Conservation (phyloP, 2,888 invertebrate genomes). For the Drosophila setosimentum region DNA sequence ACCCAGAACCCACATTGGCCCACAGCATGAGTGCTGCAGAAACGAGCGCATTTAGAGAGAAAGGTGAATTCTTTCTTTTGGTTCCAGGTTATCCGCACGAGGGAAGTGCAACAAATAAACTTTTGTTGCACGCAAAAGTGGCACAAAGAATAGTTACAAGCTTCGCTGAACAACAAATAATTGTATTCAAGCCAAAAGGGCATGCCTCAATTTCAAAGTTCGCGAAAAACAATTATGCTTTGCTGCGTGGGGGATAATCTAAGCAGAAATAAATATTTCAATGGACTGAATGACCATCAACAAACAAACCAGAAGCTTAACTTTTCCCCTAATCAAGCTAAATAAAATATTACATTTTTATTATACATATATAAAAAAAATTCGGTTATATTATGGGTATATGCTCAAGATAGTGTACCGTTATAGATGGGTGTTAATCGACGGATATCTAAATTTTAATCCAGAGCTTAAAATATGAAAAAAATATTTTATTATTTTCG, state of each 20-base stretch:
- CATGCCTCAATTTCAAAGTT: slow-evolving; percentile 12
- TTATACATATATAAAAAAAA: too few species aligned
- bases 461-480: background rate
- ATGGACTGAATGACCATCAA: slow-evolving; percentile 12
- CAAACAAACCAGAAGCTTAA: slow-evolving; percentile 11
- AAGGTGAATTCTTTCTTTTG: slow-evolving; percentile 28
- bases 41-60: slow-evolving; percentile 17
- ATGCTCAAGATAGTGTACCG: background rate
- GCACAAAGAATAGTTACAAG: slow-evolving; percentile 49
- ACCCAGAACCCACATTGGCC: slow-evolving; percentile 19
- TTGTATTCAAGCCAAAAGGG: slow-evolving; percentile 25
- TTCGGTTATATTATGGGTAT: background rate
- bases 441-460: background rate
- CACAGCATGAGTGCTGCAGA: background rate
- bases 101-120: slow-evolving; percentile 69
- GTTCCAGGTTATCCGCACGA: slow-evolving; percentile 21
- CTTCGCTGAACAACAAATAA: slow-evolving; percentile 24
- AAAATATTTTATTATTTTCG: background rate
- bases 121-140: slow-evolving; percentile 61
- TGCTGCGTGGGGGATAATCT: slow-evolving; percentile 5
- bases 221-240: slow-evolving; percentile 23
- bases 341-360: background rate
- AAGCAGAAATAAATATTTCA: slow-evolving; percentile 17
- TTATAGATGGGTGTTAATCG: background rate
- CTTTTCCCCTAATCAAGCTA: background rate